Conservation (phyloP, 2,888 invertebrate species). For the Eristalis intricaria region DNA sequence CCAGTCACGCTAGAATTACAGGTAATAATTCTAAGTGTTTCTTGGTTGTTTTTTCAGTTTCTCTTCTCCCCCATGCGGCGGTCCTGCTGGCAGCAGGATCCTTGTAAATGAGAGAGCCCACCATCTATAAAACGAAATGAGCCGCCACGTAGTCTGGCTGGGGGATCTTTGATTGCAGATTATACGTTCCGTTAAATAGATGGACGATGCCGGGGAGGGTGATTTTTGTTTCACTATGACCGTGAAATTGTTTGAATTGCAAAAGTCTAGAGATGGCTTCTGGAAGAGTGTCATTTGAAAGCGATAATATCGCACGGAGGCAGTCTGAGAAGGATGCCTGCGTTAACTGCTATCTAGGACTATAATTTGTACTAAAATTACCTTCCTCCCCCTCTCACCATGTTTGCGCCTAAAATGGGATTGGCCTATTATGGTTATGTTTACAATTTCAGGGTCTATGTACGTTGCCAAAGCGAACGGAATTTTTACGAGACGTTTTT, state of each 20-base stretch:
- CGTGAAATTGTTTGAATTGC: slow-evolving; percentile 20
- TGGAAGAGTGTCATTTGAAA: not conserved
- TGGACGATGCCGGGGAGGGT: not conserved
- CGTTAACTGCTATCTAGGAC: not conserved
- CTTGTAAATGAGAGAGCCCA: slow-evolving; percentile 16
- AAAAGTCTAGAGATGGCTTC: not conserved
- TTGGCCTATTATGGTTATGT: not conserved
- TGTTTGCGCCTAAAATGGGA: not conserved
- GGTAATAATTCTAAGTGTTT: slow-evolving; percentile 52
- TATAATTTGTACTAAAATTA: not conserved
- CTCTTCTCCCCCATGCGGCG: not conserved
- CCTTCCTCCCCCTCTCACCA: not conserved
- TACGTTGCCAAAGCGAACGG: not conserved
- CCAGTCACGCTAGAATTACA: slow-evolving; percentile 23
- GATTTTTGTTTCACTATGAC: slow-evolving; percentile 1
- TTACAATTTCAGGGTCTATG: not conserved
- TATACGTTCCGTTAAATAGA: slow-evolving; percentile 11
- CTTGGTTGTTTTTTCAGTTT: not conserved
- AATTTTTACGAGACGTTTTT: not conserved
- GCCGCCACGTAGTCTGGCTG: slow-evolving; percentile 15
- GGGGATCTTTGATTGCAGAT: slow-evolving; percentile 38
- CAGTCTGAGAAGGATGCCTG: not conserved
- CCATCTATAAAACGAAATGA: slow-evolving; percentile 31
- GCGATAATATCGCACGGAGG: not conserved
- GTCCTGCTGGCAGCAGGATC: not conserved